Percentiles rank a stretch among this genome's conserved stretches.
Evolutionary conservation across 2,797 vertebrate species (phyloP).

Genomic region (Spinibarbus caldwelli): DNA sequence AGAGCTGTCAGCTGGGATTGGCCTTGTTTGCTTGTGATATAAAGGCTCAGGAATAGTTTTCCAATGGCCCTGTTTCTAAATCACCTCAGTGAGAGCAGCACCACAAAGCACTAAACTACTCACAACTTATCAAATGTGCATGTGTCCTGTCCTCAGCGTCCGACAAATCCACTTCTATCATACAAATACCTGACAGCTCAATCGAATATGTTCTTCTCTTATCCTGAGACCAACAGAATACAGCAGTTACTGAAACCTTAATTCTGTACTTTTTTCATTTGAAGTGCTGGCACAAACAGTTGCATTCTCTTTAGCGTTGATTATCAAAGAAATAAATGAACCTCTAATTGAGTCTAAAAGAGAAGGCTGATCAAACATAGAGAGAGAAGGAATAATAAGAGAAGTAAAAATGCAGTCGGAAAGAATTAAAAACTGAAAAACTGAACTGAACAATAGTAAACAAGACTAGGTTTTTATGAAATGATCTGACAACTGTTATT

Average conservation of each 20-base stretch:
- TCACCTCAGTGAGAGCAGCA: conserved; percentile 11
- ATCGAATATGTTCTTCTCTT: background rate
- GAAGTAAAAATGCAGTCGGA: background rate
- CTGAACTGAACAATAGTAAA: no score
- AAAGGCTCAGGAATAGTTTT: conserved; percentile 20
- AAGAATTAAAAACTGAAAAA: background rate
- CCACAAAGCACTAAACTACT: conserved; percentile 2
- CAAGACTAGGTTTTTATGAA: background rate
- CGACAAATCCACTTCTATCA: background rate
- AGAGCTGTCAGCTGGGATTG: conserved; percentile 2
- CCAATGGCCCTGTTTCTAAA: conserved; percentile 1
- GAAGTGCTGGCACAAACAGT: no score
- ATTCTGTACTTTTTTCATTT: no score
- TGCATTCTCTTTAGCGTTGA: conserved; percentile 13
- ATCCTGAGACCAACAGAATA: background rate
- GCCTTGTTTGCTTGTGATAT: conserved; percentile 42
- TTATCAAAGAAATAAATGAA: conserved; percentile 11
- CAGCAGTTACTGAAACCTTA: background rate
- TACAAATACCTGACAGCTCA: conserved; percentile 14
- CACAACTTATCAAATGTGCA: background rate
- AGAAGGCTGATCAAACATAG: conserved; percentile 15
- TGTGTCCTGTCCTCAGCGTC: background rate
- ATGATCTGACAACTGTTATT: background rate
- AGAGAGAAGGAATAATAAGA: background rate
- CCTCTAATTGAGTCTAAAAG: conserved; percentile 15